Base-by-base conservation (phyloP, 2,888 invertebrate species). In the Dyspetes luteomarginatus region DNA sequence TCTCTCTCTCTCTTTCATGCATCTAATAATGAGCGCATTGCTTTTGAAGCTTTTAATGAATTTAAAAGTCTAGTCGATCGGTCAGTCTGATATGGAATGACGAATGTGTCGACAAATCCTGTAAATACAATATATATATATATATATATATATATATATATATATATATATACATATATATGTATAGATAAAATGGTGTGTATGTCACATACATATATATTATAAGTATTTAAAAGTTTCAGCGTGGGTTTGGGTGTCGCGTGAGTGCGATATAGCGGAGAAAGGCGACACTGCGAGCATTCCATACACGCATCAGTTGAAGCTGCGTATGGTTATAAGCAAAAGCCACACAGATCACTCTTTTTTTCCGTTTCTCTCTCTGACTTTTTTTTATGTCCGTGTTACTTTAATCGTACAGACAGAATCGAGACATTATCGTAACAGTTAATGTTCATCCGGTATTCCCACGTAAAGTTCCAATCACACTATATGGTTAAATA, bases 381-480 rank as follows among this genome's bases (percentile, higher is more conserved):
- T 55, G 41, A 12, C 36, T 36, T 5, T 36, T 36, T 52, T 15
- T 65, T n/a, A n/a, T n/a, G n/a, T n/a, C n/a, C n/a, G n/a, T n/a
- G n/a, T n/a, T n/a, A 48, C 22, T 45, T 65, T 56, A 65, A 73
- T 73, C 55, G 64, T 56, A 50, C 19, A 50, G 48, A 43, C n/a
- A n/a, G n/a, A n/a, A 3, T 28, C 52, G 68, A 17, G 68, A 24
- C 28, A 41, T n/a, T n/a, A 55, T 0, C 22, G 52, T 26, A 45
- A 30, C 45, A 43, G 55, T 65, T 56, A 69, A 72, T 72, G 50
- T 50, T 15, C 62, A 62, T 74, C 68, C 64, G 78, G 78, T 78
- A 78, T 78, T 74, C 73, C 78, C 73, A 78, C 78, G 78, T 78
- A 48, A 65, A 68, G 55, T 69, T 78, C 64, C 64, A 78, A 73